A percentile compares a stretch with the other conserved stretches of the same genome.
These are phyloP conservation scores for Pseudachorutes palmiensis DNA, from an alignment of 1,140 invertebrate species.

Conservation along the genomic window DNA sequence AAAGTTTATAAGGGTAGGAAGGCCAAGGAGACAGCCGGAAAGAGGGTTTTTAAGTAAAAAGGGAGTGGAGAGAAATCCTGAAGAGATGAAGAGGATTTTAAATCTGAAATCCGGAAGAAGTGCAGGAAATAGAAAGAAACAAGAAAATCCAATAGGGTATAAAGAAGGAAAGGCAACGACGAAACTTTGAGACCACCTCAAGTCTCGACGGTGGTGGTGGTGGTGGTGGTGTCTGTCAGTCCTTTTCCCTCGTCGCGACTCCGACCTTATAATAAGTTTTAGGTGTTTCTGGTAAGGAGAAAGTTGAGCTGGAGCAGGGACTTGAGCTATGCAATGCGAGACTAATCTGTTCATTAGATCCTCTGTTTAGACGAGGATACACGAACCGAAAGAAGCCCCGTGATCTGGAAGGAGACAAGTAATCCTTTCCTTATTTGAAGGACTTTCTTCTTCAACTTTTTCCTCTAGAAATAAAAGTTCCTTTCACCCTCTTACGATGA, in stretches of 20 bases:
- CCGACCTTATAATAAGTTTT: too few relatives aligned
- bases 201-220: too few relatives aligned
- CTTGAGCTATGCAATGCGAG: conserved; percentile 15
- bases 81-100: background rate
- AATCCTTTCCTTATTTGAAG: conserved; percentile 9
- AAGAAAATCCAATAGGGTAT: background rate
- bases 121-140: background rate
- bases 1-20: background rate
- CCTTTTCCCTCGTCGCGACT: too few relatives aligned
- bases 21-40: too few relatives aligned
- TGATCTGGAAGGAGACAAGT: background rate
- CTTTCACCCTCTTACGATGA: too few relatives aligned
- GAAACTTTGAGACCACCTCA: too few relatives aligned
- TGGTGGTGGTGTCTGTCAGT: too few relatives aligned
- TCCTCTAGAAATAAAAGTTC: background rate
- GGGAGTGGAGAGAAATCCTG: too few relatives aligned
- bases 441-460: background rate
- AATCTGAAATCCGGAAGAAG: too few relatives aligned
- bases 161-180: too few relatives aligned
- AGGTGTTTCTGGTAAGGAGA: background rate
- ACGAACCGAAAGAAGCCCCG: background rate
- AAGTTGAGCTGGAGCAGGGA: too few relatives aligned
- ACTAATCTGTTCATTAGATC: conserved; percentile 31
- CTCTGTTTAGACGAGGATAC: conserved; percentile 16
- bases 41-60: background rate